phyloP scores from a whole-genome alignment of 2,113 vertebrate genomes.

The mouse (Mus musculus) region GRCm39 chr10:68478001-68478500 shows the following conservation, averaged over 20 bases:
- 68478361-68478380: not conserved
- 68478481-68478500: not conserved
- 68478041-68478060: not conserved
- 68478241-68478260: not conserved
- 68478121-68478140: not conserved
- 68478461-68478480: not conserved
- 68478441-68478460: not conserved
- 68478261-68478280: not conserved
- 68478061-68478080: not conserved
- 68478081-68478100: slow-evolving; percentile 10
- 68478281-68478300: not conserved
- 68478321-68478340: not conserved
- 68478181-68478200: not conserved
- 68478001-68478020: not conserved
- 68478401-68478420: not conserved
- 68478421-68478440: not conserved
- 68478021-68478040: not conserved
- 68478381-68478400: not conserved
- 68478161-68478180: not conserved
- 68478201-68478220: not conserved
- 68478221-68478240: not conserved
- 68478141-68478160: not conserved
- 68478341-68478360: not conserved
- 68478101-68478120: not conserved
- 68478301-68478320: not conserved